These are phyloP conservation scores for Galendromus occidentalis DNA, from an alignment of 1,140 invertebrate genomes.

Conservation along the genomic window DNA sequence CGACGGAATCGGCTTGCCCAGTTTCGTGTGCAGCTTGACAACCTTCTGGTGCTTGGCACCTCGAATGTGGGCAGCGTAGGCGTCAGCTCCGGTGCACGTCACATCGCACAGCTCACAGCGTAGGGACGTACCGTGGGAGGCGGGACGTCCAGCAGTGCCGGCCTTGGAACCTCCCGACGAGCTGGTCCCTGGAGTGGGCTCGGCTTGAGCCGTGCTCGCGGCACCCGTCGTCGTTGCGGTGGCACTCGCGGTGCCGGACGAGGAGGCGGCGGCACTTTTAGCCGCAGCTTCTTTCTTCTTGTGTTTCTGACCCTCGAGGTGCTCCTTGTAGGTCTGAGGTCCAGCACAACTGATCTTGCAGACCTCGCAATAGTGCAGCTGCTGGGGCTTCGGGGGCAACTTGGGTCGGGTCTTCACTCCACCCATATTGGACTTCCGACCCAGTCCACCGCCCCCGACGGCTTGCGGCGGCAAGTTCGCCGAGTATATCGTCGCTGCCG, in stretches of 20 bases:
- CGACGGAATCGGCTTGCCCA: conserved; percentile 90
- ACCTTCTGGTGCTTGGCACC: conserved; percentile 92
- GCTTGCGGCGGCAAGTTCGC: neutral
- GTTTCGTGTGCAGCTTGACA: conserved; percentile 80
- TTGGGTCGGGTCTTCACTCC: conserved; percentile 33
- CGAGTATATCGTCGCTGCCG: neutral
- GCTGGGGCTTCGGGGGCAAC: conserved; percentile 64
- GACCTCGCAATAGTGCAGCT: conserved; percentile 82
- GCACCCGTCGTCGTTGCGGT: neutral
- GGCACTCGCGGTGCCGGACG: neutral
- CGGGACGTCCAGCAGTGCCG: conserved; percentile 40
- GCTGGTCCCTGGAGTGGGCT: neutral
- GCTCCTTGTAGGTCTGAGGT: conserved; percentile 85
- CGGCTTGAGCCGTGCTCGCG: neutral
- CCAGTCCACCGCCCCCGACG: conserved; percentile 13
- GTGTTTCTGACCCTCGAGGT: conserved; percentile 92
- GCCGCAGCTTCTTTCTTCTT: conserved; percentile 89
- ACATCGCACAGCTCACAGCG: conserved; percentile 70
- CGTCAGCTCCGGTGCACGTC: conserved; percentile 88
- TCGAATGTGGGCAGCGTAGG: conserved; percentile 89
- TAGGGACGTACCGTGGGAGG: conserved; percentile 32
- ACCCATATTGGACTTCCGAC: neutral
- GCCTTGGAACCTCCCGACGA: conserved; percentile 17
- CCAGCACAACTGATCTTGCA: conserved; percentile 96
- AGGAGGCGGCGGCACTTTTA: conserved; percentile 35